A percentile compares a stretch with the other conserved stretches of the same genome.
Evolutionary conservation across 2,797 vertebrate species (phyloP).

Genomic region (Tachyglossus aculeatus): DNA sequence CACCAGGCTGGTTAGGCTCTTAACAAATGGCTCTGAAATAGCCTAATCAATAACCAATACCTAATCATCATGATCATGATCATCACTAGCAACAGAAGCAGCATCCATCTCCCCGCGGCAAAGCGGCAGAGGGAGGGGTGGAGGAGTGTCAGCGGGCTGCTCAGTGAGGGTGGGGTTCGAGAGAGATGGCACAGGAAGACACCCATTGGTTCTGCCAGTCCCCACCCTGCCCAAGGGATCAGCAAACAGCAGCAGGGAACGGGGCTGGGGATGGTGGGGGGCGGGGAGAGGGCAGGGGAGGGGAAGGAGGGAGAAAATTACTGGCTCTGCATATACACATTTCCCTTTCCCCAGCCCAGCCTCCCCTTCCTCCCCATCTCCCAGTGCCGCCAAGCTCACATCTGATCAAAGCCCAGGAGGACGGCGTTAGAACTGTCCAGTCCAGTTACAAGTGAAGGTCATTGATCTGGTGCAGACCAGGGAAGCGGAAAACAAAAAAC

Average conservation of each 20-base stretch:
- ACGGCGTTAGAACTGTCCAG: slow-evolving; percentile 76
- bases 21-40: slow-evolving; percentile 17
- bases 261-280: neutral
- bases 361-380: slow-evolving; percentile 9
- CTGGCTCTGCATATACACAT: neutral
- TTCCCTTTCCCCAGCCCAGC: neutral
- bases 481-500: slow-evolving; percentile 60
- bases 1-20: neutral
- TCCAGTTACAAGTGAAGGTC: slow-evolving; percentile 78
- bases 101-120: too few relatives aligned
- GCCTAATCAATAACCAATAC: too few relatives aligned
- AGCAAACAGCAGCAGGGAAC: neutral
- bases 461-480: slow-evolving; percentile 74
- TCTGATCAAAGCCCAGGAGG: slow-evolving; percentile 75
- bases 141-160: too few relatives aligned
- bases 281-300: neutral
- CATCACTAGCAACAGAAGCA: too few relatives aligned
- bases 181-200: neutral
- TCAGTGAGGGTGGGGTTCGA: neutral
- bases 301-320: neutral
- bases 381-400: slow-evolving; percentile 61
- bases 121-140: too few relatives aligned
- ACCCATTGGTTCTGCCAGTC: neutral
- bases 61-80: too few relatives aligned
- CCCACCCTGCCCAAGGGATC: neutral